Conservation (phyloP, 2,888 invertebrate genomes). For the Yponomeuta plumbellus region DNA sequence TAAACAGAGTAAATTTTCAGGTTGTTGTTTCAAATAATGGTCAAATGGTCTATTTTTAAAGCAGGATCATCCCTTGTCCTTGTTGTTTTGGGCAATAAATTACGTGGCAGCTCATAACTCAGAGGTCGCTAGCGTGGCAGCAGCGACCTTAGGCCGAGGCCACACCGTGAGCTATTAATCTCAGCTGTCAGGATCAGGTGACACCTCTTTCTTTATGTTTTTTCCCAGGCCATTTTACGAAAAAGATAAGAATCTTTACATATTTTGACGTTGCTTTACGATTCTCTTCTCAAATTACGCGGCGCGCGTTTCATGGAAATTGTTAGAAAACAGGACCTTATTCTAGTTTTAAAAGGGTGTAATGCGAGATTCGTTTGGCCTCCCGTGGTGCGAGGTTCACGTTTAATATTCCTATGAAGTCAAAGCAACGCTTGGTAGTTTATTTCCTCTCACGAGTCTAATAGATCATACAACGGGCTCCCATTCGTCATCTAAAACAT, state of each 20-base stretch:
- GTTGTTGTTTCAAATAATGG: not conserved
- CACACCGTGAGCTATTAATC: conserved; percentile 70
- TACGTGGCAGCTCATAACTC: conserved; percentile 69
- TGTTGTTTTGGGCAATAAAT: conserved; percentile 39
- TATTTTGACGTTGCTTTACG: conserved; percentile 75
- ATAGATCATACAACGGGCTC: not conserved
- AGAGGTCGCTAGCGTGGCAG: conserved; percentile 26
- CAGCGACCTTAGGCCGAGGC: conserved; percentile 69
- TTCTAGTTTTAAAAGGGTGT: conserved; percentile 15
- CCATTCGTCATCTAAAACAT: not conserved
- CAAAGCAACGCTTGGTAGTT: not conserved
- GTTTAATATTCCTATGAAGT: not conserved
- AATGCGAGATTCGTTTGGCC: conserved; percentile 8
- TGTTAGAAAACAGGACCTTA: conserved; percentile 8
- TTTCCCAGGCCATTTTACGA: conserved; percentile 77
- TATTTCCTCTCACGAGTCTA: not conserved
- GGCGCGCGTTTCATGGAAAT: conserved; percentile 23
- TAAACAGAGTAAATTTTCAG: not conserved
- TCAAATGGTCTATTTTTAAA: not conserved
- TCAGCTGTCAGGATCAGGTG: conserved; percentile 73
- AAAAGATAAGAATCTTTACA: conserved; percentile 77
- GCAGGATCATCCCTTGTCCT: conserved; percentile 10
- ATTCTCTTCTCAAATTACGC: conserved; percentile 73
- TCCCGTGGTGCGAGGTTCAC: conserved; percentile 9
- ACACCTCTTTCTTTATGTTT: conserved; percentile 78